Evolutionary conservation across 1,140 invertebrate genomes (phyloP).

Genomic region (Caenorhabditis elegans): DNA sequence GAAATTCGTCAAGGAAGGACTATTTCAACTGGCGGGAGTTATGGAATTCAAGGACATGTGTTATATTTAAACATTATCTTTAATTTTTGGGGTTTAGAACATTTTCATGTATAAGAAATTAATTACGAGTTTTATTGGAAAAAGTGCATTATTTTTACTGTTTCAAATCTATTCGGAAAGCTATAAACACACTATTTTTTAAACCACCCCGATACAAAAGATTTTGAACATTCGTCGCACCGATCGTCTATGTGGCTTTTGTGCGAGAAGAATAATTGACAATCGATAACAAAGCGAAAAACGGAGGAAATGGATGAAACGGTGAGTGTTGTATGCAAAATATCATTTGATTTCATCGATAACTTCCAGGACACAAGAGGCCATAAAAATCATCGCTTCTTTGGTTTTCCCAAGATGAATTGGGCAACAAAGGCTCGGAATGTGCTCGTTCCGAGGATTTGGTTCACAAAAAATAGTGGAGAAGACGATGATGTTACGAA

Average conservation of each 20-base stretch:
- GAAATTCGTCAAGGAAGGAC: neutral
- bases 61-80: neutral
- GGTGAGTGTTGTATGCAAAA: neutral
- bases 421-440: neutral
- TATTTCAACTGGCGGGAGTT: slow-evolving; percentile 1
- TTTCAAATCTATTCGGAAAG: neutral
- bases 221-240: too few species aligned
- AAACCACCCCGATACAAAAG: too few species aligned
- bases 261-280: neutral
- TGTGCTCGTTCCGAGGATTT: neutral
- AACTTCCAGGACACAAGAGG: neutral
- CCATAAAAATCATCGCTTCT: too few species aligned
- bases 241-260: neutral
- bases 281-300: neutral
- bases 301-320: neutral
- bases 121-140: neutral
- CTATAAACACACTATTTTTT: too few species aligned
- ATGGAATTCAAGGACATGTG: neutral
- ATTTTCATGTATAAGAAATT: neutral
- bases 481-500: neutral
- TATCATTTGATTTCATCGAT: neutral
- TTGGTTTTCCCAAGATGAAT: neutral
- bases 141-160: neutral
- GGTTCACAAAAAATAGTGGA: neutral
- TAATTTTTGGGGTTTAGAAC: too few species aligned